A percentile compares a stretch with the other conserved stretches of the same genome.
Evolutionary conservation across 2,888 invertebrate genomes (phyloP).

Genomic region (Plebejus anna): DNA sequence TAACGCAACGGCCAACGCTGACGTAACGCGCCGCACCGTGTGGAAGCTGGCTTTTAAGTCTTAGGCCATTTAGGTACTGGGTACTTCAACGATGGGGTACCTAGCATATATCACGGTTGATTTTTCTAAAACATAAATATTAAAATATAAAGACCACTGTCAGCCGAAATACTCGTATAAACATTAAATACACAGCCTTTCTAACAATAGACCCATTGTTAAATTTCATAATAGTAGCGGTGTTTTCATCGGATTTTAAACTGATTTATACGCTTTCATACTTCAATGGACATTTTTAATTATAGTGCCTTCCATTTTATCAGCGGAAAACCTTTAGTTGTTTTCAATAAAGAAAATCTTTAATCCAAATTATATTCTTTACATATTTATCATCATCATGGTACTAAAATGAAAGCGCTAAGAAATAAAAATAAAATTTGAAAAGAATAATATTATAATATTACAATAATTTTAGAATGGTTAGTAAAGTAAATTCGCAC

Average conservation of each 20-base stretch:
- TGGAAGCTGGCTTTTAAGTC: too few species aligned
- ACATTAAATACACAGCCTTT: background rate
- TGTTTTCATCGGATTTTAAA: constrained; percentile 20
- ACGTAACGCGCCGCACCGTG: too few species aligned
- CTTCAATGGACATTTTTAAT: constrained; percentile 8
- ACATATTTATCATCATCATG: background rate
- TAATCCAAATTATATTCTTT: background rate
- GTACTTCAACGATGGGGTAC: too few species aligned
- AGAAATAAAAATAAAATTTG: background rate
- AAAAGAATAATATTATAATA: too few species aligned
- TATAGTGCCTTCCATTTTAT: background rate
- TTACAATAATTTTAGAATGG: too few species aligned
- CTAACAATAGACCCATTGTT: constrained; percentile 22
- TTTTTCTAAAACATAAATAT: constrained; percentile 15
- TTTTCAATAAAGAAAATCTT: background rate
- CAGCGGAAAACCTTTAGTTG: background rate
- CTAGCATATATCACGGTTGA: background rate
- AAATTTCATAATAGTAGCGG: constrained; percentile 3
- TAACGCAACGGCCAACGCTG: too few species aligned
- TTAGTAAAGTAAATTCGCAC: too few species aligned
- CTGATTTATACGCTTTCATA: constrained; percentile 9
- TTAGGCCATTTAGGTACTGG: too few species aligned
- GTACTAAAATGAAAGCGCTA: background rate
- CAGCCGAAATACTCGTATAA: constrained; percentile 9
- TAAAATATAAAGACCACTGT: background rate